Evolutionary conservation across 1,140 invertebrate genomes (phyloP).

Genomic region (Rhopalosiphum padi): DNA sequence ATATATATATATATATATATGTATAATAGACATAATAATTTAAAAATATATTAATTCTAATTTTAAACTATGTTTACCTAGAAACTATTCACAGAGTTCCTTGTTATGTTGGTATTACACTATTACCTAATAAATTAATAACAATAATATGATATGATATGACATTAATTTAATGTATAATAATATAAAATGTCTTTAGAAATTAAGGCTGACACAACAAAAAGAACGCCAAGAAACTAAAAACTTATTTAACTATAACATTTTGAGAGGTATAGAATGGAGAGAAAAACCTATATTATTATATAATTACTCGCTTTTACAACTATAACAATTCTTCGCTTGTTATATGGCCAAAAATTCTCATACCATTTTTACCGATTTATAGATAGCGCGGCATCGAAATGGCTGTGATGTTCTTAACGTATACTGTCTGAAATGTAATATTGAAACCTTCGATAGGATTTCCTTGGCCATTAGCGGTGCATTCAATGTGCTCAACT

Average conservation of each 20-base stretch:
- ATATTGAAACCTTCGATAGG: not conserved
- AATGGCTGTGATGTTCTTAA: not conserved
- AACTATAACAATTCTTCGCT: not conserved
- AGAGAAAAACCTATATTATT: not conserved
- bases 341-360: not conserved
- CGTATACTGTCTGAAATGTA: not conserved
- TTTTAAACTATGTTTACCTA: too few species aligned
- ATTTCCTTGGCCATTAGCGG: not conserved
- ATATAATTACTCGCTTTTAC: not conserved
- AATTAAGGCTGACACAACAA: not conserved
- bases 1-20: too few species aligned
- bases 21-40: too few species aligned
- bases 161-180: too few species aligned
- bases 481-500: not conserved
- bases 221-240: not conserved
- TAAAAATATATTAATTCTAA: too few species aligned
- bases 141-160: too few species aligned
- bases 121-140: too few species aligned
- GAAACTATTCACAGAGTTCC: too few species aligned
- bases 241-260: not conserved
- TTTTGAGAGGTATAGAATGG: not conserved
- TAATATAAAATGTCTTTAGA: too few species aligned
- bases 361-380: not conserved
- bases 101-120: too few species aligned
- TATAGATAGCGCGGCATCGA: not conserved